Conservation (phyloP, 1,140 invertebrate species). For the Drosophila bifasciata region DNA sequence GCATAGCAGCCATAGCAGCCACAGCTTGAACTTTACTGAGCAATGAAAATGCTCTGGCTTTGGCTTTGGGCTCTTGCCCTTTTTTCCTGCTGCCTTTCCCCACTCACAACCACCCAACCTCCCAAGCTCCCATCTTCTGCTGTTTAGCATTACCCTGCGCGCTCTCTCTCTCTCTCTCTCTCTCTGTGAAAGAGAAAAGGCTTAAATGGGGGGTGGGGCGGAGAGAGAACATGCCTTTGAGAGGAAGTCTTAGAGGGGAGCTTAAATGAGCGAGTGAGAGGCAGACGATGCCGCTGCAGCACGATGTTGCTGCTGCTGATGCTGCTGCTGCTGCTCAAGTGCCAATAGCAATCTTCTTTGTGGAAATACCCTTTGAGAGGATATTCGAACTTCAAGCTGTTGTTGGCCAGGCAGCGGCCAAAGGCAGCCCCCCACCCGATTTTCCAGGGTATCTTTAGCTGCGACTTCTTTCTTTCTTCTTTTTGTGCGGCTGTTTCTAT, state of each 20-base stretch:
- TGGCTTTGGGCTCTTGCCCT: slow-evolving; percentile 58
- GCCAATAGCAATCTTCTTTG: slow-evolving; percentile 77
- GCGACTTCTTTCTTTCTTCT: neutral
- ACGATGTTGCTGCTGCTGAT: slow-evolving; percentile 67
- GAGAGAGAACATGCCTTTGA: too few species aligned
- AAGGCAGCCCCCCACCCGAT: too few species aligned
- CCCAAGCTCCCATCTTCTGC: slow-evolving; percentile 49
- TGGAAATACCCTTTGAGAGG: too few species aligned
- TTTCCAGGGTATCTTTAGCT: too few species aligned
- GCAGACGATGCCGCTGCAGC: slow-evolving; percentile 55
- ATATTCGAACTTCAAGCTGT: neutral
- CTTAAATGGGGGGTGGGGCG: too few species aligned
- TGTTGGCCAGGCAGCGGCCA: neutral
- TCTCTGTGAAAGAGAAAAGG: slow-evolving; percentile 3
- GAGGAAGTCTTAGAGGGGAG: neutral
- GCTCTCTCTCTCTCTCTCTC: neutral
- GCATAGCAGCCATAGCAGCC: slow-evolving; percentile 36
- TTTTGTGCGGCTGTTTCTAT: slow-evolving; percentile 18
- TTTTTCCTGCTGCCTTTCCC: slow-evolving; percentile 44
- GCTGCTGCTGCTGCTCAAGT: slow-evolving; percentile 69
- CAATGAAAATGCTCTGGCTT: slow-evolving; percentile 61
- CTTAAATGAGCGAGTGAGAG: slow-evolving; percentile 40
- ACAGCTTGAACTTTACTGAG: slow-evolving; percentile 78
- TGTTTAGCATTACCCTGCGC: slow-evolving; percentile 61
- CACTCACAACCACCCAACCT: too few species aligned